phyloP scores from a whole-genome alignment of 2,888 invertebrate species.

The Drymonia ruficornis region DNA sequence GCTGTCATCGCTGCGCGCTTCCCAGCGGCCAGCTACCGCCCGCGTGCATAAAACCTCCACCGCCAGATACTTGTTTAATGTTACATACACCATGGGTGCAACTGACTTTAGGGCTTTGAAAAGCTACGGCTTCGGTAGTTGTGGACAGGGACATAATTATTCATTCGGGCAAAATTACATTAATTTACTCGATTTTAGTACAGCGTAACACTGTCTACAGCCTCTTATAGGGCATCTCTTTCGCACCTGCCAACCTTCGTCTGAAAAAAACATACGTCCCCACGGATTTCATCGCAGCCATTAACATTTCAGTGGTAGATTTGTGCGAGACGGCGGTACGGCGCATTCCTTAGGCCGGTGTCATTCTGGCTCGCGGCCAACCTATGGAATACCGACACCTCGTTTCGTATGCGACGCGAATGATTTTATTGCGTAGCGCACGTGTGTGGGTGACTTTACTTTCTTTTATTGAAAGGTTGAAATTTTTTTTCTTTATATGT shows the following conservation, averaged over 20 bases:
- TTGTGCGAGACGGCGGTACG: slow-evolving; percentile 53
- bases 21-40: no score
- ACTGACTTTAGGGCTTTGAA: no score
- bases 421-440: slow-evolving; percentile 24
- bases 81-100: no score
- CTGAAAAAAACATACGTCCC: slow-evolving; percentile 32
- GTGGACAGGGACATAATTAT: no score
- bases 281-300: slow-evolving; percentile 57
- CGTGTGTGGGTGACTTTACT: slow-evolving; percentile 39
- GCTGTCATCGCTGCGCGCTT: no score
- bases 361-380: slow-evolving; percentile 54
- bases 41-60: no score
- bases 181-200: no score
- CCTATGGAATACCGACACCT: slow-evolving; percentile 35
- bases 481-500: slow-evolving; percentile 8
- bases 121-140: no score
- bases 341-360: slow-evolving; percentile 55
- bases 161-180: no score
- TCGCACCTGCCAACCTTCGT: slow-evolving; percentile 30
- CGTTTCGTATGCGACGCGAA: slow-evolving; percentile 11
- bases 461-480: slow-evolving; percentile 30
- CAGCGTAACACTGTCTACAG: not conserved
- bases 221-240: not conserved
- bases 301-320: slow-evolving; percentile 66
- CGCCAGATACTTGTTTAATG: no score